Evolutionary conservation across 2,797 vertebrate genomes (phyloP).

Genomic region (Huso huso): DNA sequence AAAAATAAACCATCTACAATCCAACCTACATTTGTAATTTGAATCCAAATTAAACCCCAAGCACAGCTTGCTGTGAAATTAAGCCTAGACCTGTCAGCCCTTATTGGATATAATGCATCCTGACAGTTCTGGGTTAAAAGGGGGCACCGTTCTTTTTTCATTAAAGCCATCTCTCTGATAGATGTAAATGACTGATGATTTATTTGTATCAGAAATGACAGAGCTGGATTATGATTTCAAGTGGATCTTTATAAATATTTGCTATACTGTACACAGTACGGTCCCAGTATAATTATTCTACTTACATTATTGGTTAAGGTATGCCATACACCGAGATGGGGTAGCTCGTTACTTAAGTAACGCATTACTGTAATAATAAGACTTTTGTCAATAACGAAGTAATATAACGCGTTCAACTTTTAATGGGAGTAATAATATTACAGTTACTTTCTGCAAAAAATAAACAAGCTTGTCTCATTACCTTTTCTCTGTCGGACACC

Average conservation of each 20-base stretch:
- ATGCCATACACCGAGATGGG: not conserved
- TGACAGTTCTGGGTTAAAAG: constrained; percentile 6
- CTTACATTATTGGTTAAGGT: not conserved
- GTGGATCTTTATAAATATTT: not conserved
- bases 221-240: not conserved
- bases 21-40: constrained; percentile 2
- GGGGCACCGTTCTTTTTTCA: constrained; percentile 1
- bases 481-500: no score
- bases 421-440: no score
- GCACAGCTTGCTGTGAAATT: constrained; percentile 2
- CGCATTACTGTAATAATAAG: no score
- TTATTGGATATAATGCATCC: constrained; percentile 6
- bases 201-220: constrained; percentile 6
- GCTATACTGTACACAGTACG: not conserved
- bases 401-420: no score
- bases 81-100: not conserved
- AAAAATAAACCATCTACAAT: not conserved
- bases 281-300: not conserved
- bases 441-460: no score
- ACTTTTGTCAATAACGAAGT: no score
- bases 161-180: not conserved
- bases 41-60: not conserved
- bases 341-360: no score
- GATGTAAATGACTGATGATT: constrained; percentile 5
- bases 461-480: no score